Evolutionary conservation across 2,888 invertebrate species (phyloP).

Genomic region (Tetranychus piercei): DNA sequence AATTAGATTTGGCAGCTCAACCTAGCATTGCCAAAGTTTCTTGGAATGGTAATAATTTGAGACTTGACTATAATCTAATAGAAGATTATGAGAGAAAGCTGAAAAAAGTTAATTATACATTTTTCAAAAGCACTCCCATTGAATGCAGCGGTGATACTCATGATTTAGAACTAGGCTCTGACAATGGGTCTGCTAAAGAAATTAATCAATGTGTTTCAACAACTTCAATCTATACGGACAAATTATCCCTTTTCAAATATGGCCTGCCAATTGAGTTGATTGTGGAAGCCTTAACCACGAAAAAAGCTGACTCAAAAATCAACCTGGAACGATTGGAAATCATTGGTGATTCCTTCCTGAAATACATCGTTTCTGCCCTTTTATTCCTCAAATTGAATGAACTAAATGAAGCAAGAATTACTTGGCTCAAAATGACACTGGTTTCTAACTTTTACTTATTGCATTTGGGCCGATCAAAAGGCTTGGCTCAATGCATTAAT

Average conservation of each 20-base stretch:
- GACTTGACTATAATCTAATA: too few relatives aligned
- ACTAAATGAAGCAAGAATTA: not conserved
- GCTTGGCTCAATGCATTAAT: constrained; percentile 35
- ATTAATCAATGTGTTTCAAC: not conserved
- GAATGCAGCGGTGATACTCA: too few relatives aligned
- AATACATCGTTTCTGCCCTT: constrained; percentile 53
- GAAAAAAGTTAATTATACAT: too few relatives aligned
- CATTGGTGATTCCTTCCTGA: constrained; percentile 70
- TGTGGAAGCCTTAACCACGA: constrained; percentile 47
- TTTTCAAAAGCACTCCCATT: too few relatives aligned
- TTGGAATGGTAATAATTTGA: too few relatives aligned
- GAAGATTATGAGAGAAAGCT: too few relatives aligned
- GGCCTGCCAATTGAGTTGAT: constrained; percentile 12
- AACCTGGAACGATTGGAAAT: constrained; percentile 66
- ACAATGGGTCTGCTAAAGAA: not conserved
- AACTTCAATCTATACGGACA: not conserved
- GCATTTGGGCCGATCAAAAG: constrained; percentile 32
- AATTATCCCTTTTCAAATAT: not conserved
- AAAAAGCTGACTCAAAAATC: constrained; percentile 52
- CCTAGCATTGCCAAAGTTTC: too few relatives aligned
- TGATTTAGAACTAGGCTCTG: too few relatives aligned
- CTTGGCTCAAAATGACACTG: constrained; percentile 32
- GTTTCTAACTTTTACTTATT: constrained; percentile 71
- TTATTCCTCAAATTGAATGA: constrained; percentile 36
- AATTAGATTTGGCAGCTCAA: too few relatives aligned